Conservation (phyloP, 1,140 invertebrate genomes). For the Drosophila sucinea region DNA sequence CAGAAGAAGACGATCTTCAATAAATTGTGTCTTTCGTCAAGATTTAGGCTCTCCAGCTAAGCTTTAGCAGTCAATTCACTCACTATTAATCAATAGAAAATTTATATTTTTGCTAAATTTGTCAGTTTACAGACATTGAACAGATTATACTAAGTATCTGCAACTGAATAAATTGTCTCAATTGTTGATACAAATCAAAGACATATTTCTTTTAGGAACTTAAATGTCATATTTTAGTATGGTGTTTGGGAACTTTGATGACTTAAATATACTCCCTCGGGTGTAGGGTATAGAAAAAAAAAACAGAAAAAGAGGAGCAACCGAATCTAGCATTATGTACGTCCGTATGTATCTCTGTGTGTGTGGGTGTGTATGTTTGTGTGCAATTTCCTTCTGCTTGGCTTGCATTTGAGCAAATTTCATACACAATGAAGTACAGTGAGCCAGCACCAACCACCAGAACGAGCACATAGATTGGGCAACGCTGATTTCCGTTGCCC, state of each 20-base stretch:
- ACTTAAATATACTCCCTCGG: not conserved
- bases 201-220: not conserved
- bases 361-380: conserved; percentile 44
- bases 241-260: not conserved
- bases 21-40: no score
- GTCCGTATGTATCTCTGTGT: conserved; percentile 26
- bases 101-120: no score
- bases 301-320: conserved; percentile 15
- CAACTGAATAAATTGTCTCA: not conserved
- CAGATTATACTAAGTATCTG: no score
- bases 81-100: no score
- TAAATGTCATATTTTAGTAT: not conserved
- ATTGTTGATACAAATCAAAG: not conserved
- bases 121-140: no score
- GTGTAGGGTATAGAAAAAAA: conserved; percentile 9
- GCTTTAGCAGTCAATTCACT: no score
- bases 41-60: no score
- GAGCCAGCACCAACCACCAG: conserved; percentile 47
- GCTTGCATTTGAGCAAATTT: conserved; percentile 80
- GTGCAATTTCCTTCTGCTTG: conserved; percentile 79
- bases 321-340: conserved; percentile 37
- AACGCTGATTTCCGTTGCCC: conserved; percentile 73
- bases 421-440: conserved; percentile 75
- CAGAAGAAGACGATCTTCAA: no score
- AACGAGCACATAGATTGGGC: conserved; percentile 62